phyloP scores from a whole-genome alignment of 2,888 invertebrate species.

The Isoperla grammatica region DNA sequence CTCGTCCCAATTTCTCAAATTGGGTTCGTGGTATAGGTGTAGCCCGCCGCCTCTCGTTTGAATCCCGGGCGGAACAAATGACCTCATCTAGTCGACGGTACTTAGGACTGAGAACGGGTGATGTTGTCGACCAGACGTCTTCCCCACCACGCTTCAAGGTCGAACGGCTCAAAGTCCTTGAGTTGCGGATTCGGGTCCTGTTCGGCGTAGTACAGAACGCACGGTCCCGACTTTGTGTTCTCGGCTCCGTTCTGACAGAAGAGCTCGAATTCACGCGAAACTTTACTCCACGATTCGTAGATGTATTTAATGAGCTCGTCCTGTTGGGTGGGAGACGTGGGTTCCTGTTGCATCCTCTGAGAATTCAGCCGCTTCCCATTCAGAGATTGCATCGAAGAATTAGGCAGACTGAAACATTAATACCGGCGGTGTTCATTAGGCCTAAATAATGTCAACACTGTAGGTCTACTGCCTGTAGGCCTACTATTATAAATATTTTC shows the following conservation, averaged over 20 bases:
- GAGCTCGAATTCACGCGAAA: slow-evolving; percentile 27
- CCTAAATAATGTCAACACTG: too few species aligned
- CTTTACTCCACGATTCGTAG: slow-evolving; percentile 29
- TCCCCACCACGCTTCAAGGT: slow-evolving; percentile 31
- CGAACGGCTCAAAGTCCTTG: slow-evolving; percentile 32
- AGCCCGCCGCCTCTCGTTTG: too few species aligned
- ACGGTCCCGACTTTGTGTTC: slow-evolving; percentile 24
- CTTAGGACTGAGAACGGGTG: slow-evolving; percentile 23
- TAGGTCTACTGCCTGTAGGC: too few species aligned
- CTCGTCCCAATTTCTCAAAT: too few species aligned
- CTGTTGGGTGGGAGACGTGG: slow-evolving; percentile 21
- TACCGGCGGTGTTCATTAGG: too few species aligned
- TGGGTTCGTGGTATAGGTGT: too few species aligned
- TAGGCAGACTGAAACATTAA: slow-evolving; percentile 15
- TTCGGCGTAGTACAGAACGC: slow-evolving; percentile 27
- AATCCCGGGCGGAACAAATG: too few species aligned
- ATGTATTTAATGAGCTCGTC: slow-evolving; percentile 28
- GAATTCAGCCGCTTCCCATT: slow-evolving; percentile 26
- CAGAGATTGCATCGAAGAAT: slow-evolving; percentile 23
- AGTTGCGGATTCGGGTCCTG: slow-evolving; percentile 28
- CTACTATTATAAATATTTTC: too few species aligned
- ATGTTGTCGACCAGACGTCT: too few species aligned
- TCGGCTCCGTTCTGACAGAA: slow-evolving; percentile 27
- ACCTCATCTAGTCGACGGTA: too few species aligned
- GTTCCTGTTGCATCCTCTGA: slow-evolving; percentile 25